phyloP scores from a whole-genome alignment of 2,888 invertebrate species.

The Drepanosiphum platanoidis region DNA sequence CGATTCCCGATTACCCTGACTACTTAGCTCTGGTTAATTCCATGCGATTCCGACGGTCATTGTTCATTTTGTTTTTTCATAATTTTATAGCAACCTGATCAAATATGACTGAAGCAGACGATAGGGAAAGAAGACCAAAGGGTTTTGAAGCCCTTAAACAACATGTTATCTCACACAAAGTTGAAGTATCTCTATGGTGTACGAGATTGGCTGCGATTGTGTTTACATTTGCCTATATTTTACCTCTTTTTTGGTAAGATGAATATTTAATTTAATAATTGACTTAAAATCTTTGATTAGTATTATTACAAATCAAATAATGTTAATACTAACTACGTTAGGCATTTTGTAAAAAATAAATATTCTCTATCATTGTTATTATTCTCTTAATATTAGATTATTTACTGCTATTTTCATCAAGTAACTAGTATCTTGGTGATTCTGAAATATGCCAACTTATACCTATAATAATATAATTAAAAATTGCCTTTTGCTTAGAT shows the following conservation, averaged over 20 bases:
- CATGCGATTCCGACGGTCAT: not conserved
- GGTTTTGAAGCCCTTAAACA: slow-evolving; percentile 76
- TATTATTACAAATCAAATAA: too few species aligned
- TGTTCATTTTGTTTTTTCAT: not conserved
- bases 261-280: slow-evolving; percentile 6
- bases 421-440: not conserved
- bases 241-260: slow-evolving; percentile 89
- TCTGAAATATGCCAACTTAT: not conserved
- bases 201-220: slow-evolving; percentile 85
- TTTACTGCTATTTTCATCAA: too few species aligned
- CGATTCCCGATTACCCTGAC: not conserved
- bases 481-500: too few species aligned
- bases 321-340: too few species aligned
- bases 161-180: slow-evolving; percentile 83
- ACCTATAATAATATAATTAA: too few species aligned
- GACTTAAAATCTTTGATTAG: too few species aligned
- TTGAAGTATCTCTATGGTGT: slow-evolving; percentile 88
- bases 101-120: slow-evolving; percentile 44
- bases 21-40: too few species aligned
- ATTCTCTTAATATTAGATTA: too few species aligned
- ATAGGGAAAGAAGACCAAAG: slow-evolving; percentile 61
- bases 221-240: slow-evolving; percentile 83
- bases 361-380: too few species aligned
- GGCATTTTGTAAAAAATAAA: too few species aligned
- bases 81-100: not conserved